Evolutionary conservation across 2,888 invertebrate species (phyloP), one percentile per base, ranked within the genome.

Genomic region (Molorchus minor): DNA sequence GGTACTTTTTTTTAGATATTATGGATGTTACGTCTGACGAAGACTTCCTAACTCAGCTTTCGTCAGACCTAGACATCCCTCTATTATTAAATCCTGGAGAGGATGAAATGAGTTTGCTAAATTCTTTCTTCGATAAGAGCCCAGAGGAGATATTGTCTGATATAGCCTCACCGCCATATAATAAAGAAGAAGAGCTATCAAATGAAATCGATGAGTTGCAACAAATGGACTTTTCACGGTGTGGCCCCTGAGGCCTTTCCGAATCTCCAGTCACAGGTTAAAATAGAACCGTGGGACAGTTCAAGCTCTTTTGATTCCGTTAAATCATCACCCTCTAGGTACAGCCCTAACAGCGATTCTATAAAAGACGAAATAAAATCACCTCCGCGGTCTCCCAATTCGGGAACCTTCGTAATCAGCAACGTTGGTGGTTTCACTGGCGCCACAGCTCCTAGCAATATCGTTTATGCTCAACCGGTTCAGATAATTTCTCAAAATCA

Each of bases 81-180:
- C 61, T 79, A 15, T 62, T 79, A n/a, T 64, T 80, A 33, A 78
- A 80, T 58, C 71, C 74, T 13, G 73, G 75, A 8, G 76, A 79
- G 53, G 78, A 79, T 66, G 77, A 79, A 56, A 65, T 77, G 63
- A 73, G 72, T 29, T 65, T 79, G 38, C 66, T 79, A 25, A 77
- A 76, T 67, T 77, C 79, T 0, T 74, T 76, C 54, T 71, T 78
- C 52, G 80, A 79, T 58, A 75, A 73, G 59, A 76, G 72, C 40
- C 74, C 79, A 1, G 78, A 80, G 43, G 79, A 79, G 68, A 75
- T 80, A 30, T 66, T 80, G 62, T 75, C 78, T 8, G 79, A 79
- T 53, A 70, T 76, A 44, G 68, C 70, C 2, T 71, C 74, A 2
- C 70, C 73, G 0, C 67, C 71, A 2, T 64, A 65, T 45, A 51